phyloP scores from a whole-genome alignment of 2,888 invertebrate species.

The Protonemura montana region DNA sequence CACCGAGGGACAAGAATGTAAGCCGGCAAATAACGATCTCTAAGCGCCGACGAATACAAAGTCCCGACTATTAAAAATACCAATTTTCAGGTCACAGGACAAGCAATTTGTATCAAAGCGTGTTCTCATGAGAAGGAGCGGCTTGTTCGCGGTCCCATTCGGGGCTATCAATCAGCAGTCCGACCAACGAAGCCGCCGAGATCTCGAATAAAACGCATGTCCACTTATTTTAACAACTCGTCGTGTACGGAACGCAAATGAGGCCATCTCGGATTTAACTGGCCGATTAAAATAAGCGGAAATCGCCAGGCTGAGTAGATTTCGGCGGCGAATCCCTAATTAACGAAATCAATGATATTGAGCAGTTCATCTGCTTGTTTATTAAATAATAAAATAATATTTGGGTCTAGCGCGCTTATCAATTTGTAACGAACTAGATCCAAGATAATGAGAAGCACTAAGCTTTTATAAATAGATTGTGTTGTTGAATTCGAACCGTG shows the following conservation, averaged over 20 bases:
- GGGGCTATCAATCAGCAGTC: neutral
- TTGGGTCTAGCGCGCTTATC: neutral
- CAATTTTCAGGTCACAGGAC: slow-evolving; percentile 47
- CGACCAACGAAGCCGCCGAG: neutral
- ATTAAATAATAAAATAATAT: neutral
- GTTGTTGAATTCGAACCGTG: neutral
- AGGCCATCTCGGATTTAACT: slow-evolving; percentile 20
- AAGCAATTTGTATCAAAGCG: slow-evolving; percentile 42
- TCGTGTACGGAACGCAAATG: neutral
- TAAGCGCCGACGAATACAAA: slow-evolving; percentile 2
- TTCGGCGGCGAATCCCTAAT: neutral
- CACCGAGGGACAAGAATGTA: neutral
- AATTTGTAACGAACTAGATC: neutral
- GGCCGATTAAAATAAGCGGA: slow-evolving; percentile 4
- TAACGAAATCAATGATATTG: neutral
- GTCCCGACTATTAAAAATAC: slow-evolving; percentile 38
- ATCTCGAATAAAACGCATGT: neutral
- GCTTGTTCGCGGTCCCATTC: neutral
- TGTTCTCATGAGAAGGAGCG: neutral
- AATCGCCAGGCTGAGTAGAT: neutral
- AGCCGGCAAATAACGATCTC: slow-evolving; percentile 13
- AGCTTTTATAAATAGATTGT: neutral
- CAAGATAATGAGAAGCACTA: neutral
- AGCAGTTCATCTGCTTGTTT: neutral
- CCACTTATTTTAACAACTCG: slow-evolving; percentile 5